Evolutionary conservation across 2,888 invertebrate species (phyloP).

Genomic region (Isotomurus palustris): DNA sequence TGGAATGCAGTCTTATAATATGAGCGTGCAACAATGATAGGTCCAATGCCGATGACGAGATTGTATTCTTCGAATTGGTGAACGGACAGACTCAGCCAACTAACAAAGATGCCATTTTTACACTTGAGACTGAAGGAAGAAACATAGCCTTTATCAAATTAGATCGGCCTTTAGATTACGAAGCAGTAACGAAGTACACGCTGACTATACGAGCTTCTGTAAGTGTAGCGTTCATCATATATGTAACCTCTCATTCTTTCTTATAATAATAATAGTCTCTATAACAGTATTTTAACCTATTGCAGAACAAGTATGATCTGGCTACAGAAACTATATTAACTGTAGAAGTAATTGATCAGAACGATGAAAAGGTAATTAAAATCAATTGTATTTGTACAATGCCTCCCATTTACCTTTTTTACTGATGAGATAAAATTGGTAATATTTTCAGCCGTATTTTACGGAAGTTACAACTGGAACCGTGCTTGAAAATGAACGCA

Average conservation of each 20-base stretch:
- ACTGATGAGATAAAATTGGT: neutral
- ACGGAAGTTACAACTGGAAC: slow-evolving; percentile 74
- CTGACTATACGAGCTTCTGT: slow-evolving; percentile 73
- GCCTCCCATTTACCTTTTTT: neutral
- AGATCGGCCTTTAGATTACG: slow-evolving; percentile 74
- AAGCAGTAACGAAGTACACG: slow-evolving; percentile 75
- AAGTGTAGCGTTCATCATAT: slow-evolving; percentile 44
- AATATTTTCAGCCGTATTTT: slow-evolving; percentile 61
- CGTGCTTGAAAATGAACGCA: slow-evolving; percentile 77
- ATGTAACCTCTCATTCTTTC: neutral
- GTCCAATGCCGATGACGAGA: slow-evolving; percentile 67
- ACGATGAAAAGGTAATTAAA: slow-evolving; percentile 67
- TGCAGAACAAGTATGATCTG: slow-evolving; percentile 70
- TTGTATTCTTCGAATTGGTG: slow-evolving; percentile 72
- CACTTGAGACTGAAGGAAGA: slow-evolving; percentile 53
- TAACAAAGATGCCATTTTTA: slow-evolving; percentile 70
- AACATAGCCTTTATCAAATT: slow-evolving; percentile 67
- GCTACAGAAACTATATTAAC: slow-evolving; percentile 73
- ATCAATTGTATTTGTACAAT: too few relatives aligned
- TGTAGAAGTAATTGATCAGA: slow-evolving; percentile 78
- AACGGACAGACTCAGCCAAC: slow-evolving; percentile 80
- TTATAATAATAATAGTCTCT: neutral
- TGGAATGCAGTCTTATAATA: neutral
- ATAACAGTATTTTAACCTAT: neutral
- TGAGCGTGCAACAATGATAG: slow-evolving; percentile 49